Percentiles rank a stretch among this genome's conserved stretches.
Evolutionary conservation across 2,888 invertebrate genomes (phyloP).

Genomic region (Tetanocera ferruginea): DNA sequence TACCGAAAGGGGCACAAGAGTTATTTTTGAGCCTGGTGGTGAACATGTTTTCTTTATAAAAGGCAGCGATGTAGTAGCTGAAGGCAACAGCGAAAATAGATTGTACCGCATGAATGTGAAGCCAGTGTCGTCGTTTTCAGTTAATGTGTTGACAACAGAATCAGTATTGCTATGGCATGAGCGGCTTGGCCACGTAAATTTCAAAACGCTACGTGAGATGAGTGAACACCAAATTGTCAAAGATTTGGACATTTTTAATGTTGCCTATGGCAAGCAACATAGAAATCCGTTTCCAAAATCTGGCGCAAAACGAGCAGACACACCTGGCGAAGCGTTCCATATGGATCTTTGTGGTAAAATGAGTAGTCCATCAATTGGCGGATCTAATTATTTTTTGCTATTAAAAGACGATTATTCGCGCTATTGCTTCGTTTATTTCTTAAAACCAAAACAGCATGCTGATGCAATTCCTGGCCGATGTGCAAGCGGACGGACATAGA

Average conservation of each 20-base stretch:
- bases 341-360: no score
- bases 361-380: no score
- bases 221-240: no score
- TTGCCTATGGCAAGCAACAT: no score
- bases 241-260: no score
- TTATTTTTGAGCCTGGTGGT: conserved; percentile 32
- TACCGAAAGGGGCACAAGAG: conserved; percentile 21
- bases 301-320: no score
- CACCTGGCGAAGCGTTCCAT: no score
- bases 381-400: no score
- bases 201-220: conserved; percentile 9
- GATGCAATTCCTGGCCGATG: conserved; percentile 40
- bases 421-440: no score
- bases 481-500: conserved; percentile 38
- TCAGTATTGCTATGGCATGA: conserved; percentile 18
- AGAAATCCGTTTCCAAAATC: no score
- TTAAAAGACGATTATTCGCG: no score
- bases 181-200: conserved; percentile 32
- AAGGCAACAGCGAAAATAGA: conserved; percentile 18
- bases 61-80: not conserved
- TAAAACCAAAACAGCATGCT: no score
- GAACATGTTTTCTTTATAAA: conserved; percentile 14
- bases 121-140: not conserved
- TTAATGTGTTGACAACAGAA: conserved; percentile 4
- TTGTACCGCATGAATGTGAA: not conserved